phyloP scores from a whole-genome alignment of 2,888 invertebrate species.

The Macaria liturata region DNA sequence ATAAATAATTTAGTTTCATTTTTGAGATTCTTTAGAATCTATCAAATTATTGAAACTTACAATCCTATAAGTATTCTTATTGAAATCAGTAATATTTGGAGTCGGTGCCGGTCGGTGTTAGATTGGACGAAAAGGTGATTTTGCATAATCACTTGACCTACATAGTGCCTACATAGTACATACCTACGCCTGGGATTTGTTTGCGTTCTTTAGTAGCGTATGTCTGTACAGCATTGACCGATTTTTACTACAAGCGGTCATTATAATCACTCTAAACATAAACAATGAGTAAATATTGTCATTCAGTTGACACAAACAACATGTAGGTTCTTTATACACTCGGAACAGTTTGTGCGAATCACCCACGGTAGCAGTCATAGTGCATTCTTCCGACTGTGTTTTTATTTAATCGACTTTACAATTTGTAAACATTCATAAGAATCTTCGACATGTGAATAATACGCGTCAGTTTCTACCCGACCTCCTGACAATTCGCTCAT shows the following conservation, averaged over 20 bases:
- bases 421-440: constrained; percentile 53
- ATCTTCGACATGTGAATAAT: constrained; percentile 6
- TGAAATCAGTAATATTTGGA: no score
- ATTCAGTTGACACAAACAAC: constrained; percentile 33
- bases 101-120: no score
- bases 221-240: neutral
- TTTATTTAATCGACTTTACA: constrained; percentile 47
- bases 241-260: constrained; percentile 2
- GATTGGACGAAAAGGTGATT: no score
- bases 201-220: no score
- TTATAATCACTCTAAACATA: neutral
- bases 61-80: no score
- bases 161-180: no score
- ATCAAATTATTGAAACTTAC: no score
- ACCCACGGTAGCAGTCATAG: constrained; percentile 41
- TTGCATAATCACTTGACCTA: no score
- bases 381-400: constrained; percentile 43
- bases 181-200: no score
- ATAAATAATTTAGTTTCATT: no score
- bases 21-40: no score
- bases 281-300: constrained; percentile 42
- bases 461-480: constrained; percentile 46
- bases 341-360: constrained; percentile 49
- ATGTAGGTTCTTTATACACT: constrained; percentile 43
- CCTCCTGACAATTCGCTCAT: constrained; percentile 45